A percentile compares a stretch with the other conserved stretches of the same genome.
These are phyloP conservation scores for Lordiphosa andalusiaca DNA, from an alignment of 2,888 invertebrate genomes.

Conservation along the genomic window DNA sequence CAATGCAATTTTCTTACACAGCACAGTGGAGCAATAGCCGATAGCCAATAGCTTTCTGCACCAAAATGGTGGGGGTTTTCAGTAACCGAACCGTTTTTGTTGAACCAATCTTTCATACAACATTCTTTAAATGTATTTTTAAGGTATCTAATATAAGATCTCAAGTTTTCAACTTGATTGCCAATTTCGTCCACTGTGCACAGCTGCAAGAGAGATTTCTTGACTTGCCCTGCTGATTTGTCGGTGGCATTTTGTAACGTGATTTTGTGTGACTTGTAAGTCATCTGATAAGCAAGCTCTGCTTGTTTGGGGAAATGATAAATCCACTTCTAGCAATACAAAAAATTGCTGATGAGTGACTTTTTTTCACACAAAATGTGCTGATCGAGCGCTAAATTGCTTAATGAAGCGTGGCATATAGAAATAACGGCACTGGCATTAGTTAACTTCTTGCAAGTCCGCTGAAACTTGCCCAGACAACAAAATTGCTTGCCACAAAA, in stretches of 20 bases:
- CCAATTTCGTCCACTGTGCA: too few species aligned
- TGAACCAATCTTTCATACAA: too few species aligned
- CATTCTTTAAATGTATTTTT: too few species aligned
- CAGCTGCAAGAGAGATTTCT: too few species aligned
- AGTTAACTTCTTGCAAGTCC: slow-evolving; percentile 15
- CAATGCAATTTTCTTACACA: slow-evolving; percentile 36
- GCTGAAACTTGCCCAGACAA: slow-evolving; percentile 19
- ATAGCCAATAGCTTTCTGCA: too few species aligned
- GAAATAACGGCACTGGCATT: slow-evolving; percentile 49
- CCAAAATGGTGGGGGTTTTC: too few species aligned
- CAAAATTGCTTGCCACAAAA: slow-evolving; percentile 17
- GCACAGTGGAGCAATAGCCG: slow-evolving; percentile 12
- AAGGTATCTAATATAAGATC: too few species aligned
- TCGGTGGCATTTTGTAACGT: slow-evolving; percentile 51
- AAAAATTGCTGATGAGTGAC: slow-evolving; percentile 49
- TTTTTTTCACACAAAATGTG: slow-evolving; percentile 37
- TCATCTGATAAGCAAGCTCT: slow-evolving; percentile 25
- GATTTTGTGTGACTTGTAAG: slow-evolving; percentile 46
- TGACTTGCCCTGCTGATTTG: slow-evolving; percentile 22
- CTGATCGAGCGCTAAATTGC: slow-evolving; percentile 65
- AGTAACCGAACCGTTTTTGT: too few species aligned
- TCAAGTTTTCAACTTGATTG: too few species aligned
- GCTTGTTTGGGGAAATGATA: slow-evolving; percentile 28
- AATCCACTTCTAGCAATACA: slow-evolving; percentile 7
- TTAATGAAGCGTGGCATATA: slow-evolving; percentile 64